phyloP scores from a whole-genome alignment of 2,888 invertebrate genomes.

The Drosophila niveifrons region DNA sequence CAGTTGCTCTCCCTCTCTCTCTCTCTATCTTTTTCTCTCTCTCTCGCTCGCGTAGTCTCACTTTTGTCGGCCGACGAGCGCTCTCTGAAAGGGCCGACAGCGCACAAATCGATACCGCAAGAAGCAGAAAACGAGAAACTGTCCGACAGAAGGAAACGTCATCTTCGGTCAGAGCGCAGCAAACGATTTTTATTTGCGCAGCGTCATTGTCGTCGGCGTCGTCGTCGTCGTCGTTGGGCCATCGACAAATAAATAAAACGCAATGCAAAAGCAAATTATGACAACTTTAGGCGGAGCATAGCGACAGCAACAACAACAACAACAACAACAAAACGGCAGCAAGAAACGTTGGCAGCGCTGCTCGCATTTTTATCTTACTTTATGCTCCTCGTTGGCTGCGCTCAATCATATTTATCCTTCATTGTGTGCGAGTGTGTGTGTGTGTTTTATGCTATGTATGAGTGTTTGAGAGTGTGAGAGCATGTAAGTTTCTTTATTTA shows the following conservation, averaged over 20 bases:
- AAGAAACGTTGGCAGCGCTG: constrained; percentile 42
- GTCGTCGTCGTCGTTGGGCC: constrained; percentile 39
- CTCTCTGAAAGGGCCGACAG: constrained; percentile 47
- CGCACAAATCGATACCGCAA: constrained; percentile 55
- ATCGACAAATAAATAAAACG: constrained; percentile 71
- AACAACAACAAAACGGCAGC: background rate
- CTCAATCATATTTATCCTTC: constrained; percentile 71
- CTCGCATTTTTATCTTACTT: constrained; percentile 34
- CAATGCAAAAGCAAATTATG: constrained; percentile 82
- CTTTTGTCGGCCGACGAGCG: constrained; percentile 17
- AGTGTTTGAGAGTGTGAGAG: background rate
- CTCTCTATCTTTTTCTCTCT: constrained; percentile 2
- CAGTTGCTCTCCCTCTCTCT: constrained; percentile 2
- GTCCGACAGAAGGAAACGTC: constrained; percentile 45
- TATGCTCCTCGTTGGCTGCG: constrained; percentile 50
- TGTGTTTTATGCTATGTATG: constrained; percentile 5
- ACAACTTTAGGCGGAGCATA: constrained; percentile 86
- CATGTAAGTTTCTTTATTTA: constrained; percentile 63
- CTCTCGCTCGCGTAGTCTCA: background rate
- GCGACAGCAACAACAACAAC: constrained; percentile 20
- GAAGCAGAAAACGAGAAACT: constrained; percentile 37
- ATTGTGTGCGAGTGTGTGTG: constrained; percentile 18
- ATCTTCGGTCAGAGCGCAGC: constrained; percentile 56
- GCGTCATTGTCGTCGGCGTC: constrained; percentile 25
- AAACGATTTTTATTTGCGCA: constrained; percentile 37